These are phyloP conservation scores for Phyllostomus hastatus DNA, from an alignment of 2,113 vertebrate species.

Conservation along the genomic window DNA sequence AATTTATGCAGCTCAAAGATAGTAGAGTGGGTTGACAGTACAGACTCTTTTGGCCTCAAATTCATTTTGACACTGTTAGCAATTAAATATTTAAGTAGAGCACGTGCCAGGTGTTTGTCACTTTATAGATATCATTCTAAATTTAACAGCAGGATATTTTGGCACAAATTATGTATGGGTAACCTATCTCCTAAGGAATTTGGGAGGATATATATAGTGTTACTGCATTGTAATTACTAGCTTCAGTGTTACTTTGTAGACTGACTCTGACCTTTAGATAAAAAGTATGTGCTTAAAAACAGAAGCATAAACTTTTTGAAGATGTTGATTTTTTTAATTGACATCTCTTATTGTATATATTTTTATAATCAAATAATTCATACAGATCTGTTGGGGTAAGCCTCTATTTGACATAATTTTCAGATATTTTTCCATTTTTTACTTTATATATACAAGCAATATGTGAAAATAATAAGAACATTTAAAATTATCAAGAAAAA, in stretches of 20 bases:
- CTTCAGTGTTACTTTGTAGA: not conserved
- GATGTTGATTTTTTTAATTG: not conserved
- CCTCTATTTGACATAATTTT: slow-evolving; percentile 6
- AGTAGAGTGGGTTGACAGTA: not conserved
- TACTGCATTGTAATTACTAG: not conserved
- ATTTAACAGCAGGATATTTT: not conserved
- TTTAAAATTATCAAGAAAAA: not conserved
- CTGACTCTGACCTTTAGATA: not conserved
- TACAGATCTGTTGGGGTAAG: not conserved
- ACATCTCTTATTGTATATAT: not conserved
- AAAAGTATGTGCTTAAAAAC: not conserved
- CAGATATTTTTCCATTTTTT: slow-evolving; percentile 23
- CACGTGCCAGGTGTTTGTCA: not conserved
- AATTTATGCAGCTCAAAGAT: not conserved
- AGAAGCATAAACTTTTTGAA: not conserved
- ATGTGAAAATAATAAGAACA: slow-evolving; percentile 22
- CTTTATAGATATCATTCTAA: not conserved
- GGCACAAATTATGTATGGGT: not conserved
- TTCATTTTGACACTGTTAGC: not conserved
- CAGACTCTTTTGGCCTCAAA: not conserved
- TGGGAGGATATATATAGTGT: not conserved
- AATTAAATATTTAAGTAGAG: not conserved
- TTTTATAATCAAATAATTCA: slow-evolving; percentile 9
- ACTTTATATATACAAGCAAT: not conserved
- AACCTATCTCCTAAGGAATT: not conserved